Evolutionary conservation across 2,797 vertebrate species (phyloP), one percentile per base, ranked within the genome.

Genomic region (Saxicola maurus): DNA sequence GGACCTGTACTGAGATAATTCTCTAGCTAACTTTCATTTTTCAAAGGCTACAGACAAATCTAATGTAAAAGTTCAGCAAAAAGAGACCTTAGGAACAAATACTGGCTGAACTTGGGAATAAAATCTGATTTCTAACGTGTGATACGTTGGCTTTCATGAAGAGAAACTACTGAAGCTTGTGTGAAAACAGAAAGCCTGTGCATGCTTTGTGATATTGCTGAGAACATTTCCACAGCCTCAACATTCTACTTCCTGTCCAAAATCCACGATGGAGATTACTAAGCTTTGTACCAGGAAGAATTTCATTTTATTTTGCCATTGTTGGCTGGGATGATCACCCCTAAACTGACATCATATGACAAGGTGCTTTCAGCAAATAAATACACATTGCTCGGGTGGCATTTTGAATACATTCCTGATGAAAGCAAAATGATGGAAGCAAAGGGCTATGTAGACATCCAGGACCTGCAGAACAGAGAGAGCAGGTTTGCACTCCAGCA

Each of bases 401-500:
- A 0, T 53, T 89, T 82, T 90, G 67, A 89, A 88, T 76, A 28
- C 30, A 7, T 79, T 60, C 30, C 10, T 45, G 74, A 91, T 78
- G 73, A 89, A 92, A 95, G 59, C 2, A 87, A 71, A 83, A 43
- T 46, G 17, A 81, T 78, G 59, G 83, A 93, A 87, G 73, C 40
- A 57, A 86, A 91, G 30, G 19, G 25, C 56, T 80, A 64, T 35
- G 37, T 43, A 75, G 61, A 61, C 74, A 87, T 57, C 73, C 89
- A 87, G 85, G 49, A 35, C 18, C 40, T 40, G 35, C 35, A 86
- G 57, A 87, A 77, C 53, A 89, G 55, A 87, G 18, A 42, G 42
- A 67, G 27, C 2, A 38, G 7, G 55, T 72, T 71, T 86, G 43
- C 21, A 65, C 25, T 78, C 27, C 24, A 65, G 38, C 21, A 75